phyloP scores from a whole-genome alignment of 2,888 invertebrate genomes.

The Cryptops parisi region DNA sequence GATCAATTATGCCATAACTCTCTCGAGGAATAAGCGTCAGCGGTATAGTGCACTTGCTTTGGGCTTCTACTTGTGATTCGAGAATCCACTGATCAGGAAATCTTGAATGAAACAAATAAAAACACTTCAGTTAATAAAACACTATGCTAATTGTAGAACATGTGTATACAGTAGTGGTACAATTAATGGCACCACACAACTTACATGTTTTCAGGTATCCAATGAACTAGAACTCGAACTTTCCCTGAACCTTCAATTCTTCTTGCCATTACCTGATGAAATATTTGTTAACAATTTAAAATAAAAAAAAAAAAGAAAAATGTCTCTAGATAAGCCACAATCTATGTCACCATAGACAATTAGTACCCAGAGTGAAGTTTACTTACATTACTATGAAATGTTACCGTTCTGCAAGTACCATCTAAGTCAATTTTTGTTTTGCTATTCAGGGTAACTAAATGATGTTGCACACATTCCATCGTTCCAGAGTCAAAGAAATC shows the following conservation, averaged over 20 bases:
- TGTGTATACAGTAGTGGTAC: too few species aligned
- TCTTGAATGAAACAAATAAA: constrained; percentile 44
- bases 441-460: constrained; percentile 44
- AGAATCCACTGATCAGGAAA: constrained; percentile 74
- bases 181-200: constrained; percentile 31
- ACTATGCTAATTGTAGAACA: too few species aligned
- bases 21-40: constrained; percentile 23
- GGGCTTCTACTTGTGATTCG: constrained; percentile 39
- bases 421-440: constrained; percentile 27
- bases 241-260: constrained; percentile 48
- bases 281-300: constrained; percentile 4
- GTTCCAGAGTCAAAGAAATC: constrained; percentile 86
- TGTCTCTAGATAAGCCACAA: neutral
- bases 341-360: neutral
- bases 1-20: neutral
- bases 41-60: constrained; percentile 30
- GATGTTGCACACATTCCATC: constrained; percentile 81
- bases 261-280: constrained; percentile 44
- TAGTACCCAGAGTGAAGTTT: neutral
- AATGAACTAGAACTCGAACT: constrained; percentile 58
- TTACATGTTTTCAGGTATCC: constrained; percentile 77
- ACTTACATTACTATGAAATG: constrained; percentile 33
- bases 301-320: neutral
- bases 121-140: too few species aligned
- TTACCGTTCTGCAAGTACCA: constrained; percentile 27